Base-by-base conservation (phyloP, 2,888 invertebrate species). In the Diadegma fenestrale region DNA sequence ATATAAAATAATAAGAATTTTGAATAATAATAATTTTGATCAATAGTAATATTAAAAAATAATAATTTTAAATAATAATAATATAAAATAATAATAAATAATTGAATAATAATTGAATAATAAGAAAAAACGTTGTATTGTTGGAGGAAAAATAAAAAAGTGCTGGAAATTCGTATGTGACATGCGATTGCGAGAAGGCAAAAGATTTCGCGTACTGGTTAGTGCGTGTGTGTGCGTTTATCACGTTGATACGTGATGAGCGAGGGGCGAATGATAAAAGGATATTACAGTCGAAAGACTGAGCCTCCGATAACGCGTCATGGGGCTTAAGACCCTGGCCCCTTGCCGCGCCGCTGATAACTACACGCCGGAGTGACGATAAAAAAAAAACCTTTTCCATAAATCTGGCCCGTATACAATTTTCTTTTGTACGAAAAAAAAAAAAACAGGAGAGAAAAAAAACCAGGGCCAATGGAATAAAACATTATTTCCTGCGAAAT, bases 241-340 rank as follows among this genome's bases (percentile, higher is more conserved):
- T 83, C 79, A 69, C 19, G 22, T 66, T 82, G 58, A 81, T 58
- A 68, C 54, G 48, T 66, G 68, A 69, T 45, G 54, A 72, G 64
- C 75, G 79, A 68, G 75, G 73, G 73, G 54, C 64, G 75, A 79
- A 76, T 82, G 85, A 85, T 85, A 85, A 85, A 80, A 80, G 71
- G 58, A 82, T 81, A 85, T 81, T 78, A 63, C 81, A 6, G 68
- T 14, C 54, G 48, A 63, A 75, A 78, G 64, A 66, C 43, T 43
- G 78, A 85, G 71, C 78, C 78, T 66, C 75, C 69, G 82, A 85
- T 82, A 85, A 75, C 69, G 58, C 43, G 37, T 12, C 33, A n/a
- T 43, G 78, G 33, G 78, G 82, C 81, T 85, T 63, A 81, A 51
- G 64, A 26, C 43, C 69, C 37, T 37, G 10, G 19, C 17, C 37